Evolutionary conservation across 2,888 invertebrate genomes (phyloP).

Genomic region (Metallyticus violacea): DNA sequence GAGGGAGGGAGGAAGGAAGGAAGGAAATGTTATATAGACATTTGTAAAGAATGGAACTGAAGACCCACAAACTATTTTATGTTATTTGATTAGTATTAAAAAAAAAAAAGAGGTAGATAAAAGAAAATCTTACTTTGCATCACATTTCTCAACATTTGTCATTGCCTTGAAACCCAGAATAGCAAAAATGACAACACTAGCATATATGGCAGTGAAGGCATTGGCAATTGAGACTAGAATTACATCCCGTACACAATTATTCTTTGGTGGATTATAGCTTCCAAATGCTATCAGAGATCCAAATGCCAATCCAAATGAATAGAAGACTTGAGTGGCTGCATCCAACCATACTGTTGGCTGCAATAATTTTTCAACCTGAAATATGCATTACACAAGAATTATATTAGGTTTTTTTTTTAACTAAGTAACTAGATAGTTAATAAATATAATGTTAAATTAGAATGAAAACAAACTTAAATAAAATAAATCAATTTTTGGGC

Average conservation of each 20-base stretch:
- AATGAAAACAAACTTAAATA: too few species aligned
- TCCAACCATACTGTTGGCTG: conserved; percentile 93
- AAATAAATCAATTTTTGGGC: too few species aligned
- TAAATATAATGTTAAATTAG: too few species aligned
- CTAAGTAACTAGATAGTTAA: too few species aligned
- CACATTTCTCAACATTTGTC: conserved; percentile 81
- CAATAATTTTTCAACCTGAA: conserved; percentile 75
- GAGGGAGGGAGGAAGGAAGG: too few species aligned
- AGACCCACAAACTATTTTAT: not conserved
- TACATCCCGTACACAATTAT: conserved; percentile 91
- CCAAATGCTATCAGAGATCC: conserved; percentile 95
- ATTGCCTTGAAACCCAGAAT: conserved; percentile 96
- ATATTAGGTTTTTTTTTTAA: too few species aligned
- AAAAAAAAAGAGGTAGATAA: not conserved
- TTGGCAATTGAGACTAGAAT: conserved; percentile 88
- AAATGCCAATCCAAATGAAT: conserved; percentile 92
- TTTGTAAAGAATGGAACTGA: not conserved
- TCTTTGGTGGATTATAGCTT: conserved; percentile 91
- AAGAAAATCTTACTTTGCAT: not conserved
- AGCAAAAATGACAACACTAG: conserved; percentile 91
- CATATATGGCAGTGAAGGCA: conserved; percentile 91
- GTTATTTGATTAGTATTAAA: too few species aligned
- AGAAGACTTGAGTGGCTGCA: conserved; percentile 96
- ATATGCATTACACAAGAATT: too few species aligned
- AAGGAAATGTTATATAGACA: not conserved